Evolutionary conservation across 2,797 vertebrate species (phyloP).

Genomic region (Morus bassanus): DNA sequence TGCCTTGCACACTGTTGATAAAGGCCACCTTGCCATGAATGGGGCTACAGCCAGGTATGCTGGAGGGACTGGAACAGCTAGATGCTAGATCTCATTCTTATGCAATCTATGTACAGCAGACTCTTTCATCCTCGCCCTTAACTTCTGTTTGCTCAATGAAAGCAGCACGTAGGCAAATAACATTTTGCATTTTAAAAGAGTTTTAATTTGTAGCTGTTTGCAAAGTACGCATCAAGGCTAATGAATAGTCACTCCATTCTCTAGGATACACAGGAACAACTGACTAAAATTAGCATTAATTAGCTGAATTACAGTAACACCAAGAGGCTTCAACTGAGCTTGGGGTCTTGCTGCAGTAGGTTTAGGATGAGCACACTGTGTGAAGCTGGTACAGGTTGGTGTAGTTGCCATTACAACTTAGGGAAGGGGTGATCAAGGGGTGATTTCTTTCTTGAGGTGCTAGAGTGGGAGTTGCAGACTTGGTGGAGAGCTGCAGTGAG

Average conservation of each 20-base stretch:
- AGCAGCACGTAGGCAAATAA: slow-evolving; percentile 50
- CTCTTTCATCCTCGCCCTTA: slow-evolving; percentile 13
- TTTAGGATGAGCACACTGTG: not conserved
- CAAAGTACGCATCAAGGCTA: slow-evolving; percentile 47
- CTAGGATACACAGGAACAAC: not conserved
- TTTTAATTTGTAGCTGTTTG: slow-evolving; percentile 61
- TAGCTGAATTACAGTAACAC: not conserved
- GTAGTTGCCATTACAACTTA: not conserved
- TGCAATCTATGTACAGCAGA: not conserved
- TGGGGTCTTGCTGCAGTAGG: not conserved
- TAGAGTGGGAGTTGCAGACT: not conserved
- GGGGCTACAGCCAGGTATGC: not conserved
- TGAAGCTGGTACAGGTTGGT: not conserved
- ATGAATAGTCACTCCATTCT: slow-evolving; percentile 44
- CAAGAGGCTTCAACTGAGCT: not conserved
- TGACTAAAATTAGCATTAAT: slow-evolving; percentile 55
- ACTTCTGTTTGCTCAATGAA: slow-evolving; percentile 37
- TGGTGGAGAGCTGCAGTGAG: not conserved
- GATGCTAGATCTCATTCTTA: slow-evolving; percentile 11
- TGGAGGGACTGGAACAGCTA: not conserved
- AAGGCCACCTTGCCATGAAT: not conserved
- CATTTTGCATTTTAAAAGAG: slow-evolving; percentile 59
- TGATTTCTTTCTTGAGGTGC: not conserved
- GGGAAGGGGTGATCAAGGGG: not conserved
- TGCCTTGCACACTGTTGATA: not conserved